Evolutionary conservation across 1,140 invertebrate species (phyloP).

Genomic region (Proctacanthus coquilletti): DNA sequence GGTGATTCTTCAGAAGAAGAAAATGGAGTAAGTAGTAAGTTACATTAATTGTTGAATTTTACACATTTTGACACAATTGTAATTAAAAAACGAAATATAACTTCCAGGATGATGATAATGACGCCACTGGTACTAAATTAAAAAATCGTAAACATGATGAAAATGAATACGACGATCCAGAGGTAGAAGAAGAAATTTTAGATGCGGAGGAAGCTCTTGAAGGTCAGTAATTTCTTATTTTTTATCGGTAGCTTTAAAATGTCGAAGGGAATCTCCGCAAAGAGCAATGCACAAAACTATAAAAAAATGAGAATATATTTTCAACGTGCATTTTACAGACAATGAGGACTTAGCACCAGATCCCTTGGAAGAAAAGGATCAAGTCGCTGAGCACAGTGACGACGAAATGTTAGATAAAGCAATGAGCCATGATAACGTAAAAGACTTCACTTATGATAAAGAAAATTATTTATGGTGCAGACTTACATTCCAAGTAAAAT

Average conservation of each 20-base stretch:
- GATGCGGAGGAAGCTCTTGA: too few species aligned
- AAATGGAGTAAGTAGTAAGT: conserved; percentile 11
- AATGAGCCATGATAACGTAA: conserved; percentile 29
- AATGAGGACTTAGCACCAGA: too few species aligned
- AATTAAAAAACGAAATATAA: conserved; percentile 25
- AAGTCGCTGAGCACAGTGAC: conserved; percentile 35
- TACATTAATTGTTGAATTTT: background rate
- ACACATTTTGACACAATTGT: too few species aligned
- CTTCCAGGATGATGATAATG: conserved; percentile 34
- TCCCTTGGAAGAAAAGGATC: conserved; percentile 39
- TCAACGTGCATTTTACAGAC: conserved; percentile 11
- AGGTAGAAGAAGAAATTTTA: conserved; percentile 46
- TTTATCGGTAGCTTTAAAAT: too few species aligned
- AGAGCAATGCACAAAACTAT: too few species aligned
- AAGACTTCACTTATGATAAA: conserved; percentile 59
- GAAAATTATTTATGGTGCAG: conserved; percentile 57
- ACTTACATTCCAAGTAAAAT: conserved; percentile 44
- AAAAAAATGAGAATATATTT: conserved; percentile 1
- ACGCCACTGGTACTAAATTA: conserved; percentile 39
- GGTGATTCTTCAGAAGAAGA: too few species aligned
- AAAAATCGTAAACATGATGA: conserved; percentile 42
- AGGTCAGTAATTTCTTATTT: too few species aligned
- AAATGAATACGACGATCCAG: conserved; percentile 65
- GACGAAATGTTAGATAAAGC: conserved; percentile 35
- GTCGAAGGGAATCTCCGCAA: too few species aligned